Evolutionary conservation across 2,888 invertebrate species (phyloP).

Genomic region (Ichneumoninae sp.): DNA sequence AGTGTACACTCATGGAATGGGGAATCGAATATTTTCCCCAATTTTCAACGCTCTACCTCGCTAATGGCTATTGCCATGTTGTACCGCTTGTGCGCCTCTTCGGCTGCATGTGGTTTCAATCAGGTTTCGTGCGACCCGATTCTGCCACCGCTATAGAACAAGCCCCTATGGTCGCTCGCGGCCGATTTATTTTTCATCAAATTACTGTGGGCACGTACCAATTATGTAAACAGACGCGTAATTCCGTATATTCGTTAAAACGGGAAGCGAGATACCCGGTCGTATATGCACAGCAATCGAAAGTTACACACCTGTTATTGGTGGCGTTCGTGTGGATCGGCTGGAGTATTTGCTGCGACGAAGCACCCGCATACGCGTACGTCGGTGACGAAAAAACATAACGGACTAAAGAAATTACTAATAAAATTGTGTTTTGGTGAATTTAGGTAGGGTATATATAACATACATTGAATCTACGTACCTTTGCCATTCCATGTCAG

Average conservation of each 20-base stretch:
- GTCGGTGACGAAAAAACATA: neutral
- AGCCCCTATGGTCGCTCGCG: slow-evolving; percentile 31
- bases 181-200: slow-evolving; percentile 73
- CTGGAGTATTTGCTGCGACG: slow-evolving; percentile 20
- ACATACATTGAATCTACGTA: neutral
- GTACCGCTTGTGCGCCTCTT: slow-evolving; percentile 1
- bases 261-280: slow-evolving; percentile 31
- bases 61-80: slow-evolving; percentile 42
- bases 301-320: slow-evolving; percentile 6
- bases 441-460: neutral
- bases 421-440: neutral
- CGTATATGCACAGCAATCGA: slow-evolving; percentile 12
- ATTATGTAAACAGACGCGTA: slow-evolving; percentile 71
- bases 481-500: neutral
- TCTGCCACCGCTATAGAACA: slow-evolving; percentile 30
- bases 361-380: neutral
- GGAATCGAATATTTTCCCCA: slow-evolving; percentile 63
- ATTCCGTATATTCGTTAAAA: slow-evolving; percentile 55
- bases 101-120: slow-evolving; percentile 59
- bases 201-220: slow-evolving; percentile 68
- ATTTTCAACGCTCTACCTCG: slow-evolving; percentile 57
- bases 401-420: neutral
- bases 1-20: neutral
- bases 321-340: neutral
- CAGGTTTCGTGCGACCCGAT: slow-evolving; percentile 51